Base-by-base conservation (phyloP, 2,113 vertebrate genomes). In the Xenopus laevis region DNA sequence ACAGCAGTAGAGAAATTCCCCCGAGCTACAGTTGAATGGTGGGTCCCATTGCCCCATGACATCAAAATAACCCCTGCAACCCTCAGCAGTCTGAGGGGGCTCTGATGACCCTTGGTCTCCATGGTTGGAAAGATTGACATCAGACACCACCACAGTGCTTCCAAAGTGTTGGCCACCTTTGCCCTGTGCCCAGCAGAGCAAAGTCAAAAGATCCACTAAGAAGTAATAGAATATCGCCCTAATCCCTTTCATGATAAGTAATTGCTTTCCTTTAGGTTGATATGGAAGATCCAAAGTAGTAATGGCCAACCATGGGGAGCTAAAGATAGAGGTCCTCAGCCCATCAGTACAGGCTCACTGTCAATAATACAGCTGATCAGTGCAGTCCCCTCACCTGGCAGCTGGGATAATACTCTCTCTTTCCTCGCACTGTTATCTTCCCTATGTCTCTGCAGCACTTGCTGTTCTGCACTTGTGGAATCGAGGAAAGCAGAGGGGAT, bases 21-120 rank as follows among this genome's bases (percentile, higher is more conserved):
- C 94, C n/a, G 96, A 96, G 80, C 94, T 95, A 92, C 97, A 99
- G 82, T 93, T 89, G 84, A 99, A 99, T 84, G 96, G 92, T 66
- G 95, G 95, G 87, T 98, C 97, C 94, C 94, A 99, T 89, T 99
- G 97, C 83, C 97, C 97, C 97, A 99, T 99, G 85, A 99, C 97
- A 80, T 99, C 97, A 87, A 92, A 99, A 89, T 99, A 99, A 62
- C 97, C 97, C 82, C 95, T 90, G 74, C 97, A 99, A 78, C 83
- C 89, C 87, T 98, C 97, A 78, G 97, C 94, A 13, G 89, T 91
- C 79, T 95, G 93, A 61, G 96, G 95, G 46, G 91, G 87, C 79
- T 96, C 94, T 15, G 95, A 94, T 58, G 92, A 90, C 45, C 83
- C 86, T 71, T 84, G 91, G 64, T 97, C 94, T 79, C 91, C 94